A percentile compares a stretch with the other conserved stretches of the same genome.
phyloP scores from a whole-genome alignment of 2,113 vertebrate species.

The Serilophus lunatus region DNA sequence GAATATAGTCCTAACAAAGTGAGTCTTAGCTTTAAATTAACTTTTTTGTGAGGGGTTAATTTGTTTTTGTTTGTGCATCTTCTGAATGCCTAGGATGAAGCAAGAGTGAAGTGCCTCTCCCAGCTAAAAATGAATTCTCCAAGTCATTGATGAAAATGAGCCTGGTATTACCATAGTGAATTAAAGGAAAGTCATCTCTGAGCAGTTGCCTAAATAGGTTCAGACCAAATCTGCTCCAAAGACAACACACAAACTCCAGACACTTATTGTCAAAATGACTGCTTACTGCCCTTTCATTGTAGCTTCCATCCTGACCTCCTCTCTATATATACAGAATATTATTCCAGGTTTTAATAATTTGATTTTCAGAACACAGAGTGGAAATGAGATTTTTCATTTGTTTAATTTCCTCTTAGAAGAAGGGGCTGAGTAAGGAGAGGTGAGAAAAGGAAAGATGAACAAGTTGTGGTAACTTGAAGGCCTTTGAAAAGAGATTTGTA shows the following conservation, averaged over 20 bases:
- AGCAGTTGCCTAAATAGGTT: not conserved
- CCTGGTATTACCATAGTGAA: not conserved
- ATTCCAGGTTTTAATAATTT: not conserved
- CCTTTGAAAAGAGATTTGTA: not conserved
- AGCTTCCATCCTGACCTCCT: not conserved
- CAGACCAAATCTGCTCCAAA: not conserved
- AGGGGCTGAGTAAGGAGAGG: not conserved
- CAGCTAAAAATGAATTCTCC: not conserved
- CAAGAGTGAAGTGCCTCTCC: not conserved
- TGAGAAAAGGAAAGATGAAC: not conserved
- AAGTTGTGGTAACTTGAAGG: not conserved
- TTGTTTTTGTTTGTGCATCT: not conserved
- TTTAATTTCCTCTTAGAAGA: not conserved
- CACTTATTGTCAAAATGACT: not conserved
- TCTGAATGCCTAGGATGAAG: not conserved
- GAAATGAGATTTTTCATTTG: not conserved
- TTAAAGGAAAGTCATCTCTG: not conserved
- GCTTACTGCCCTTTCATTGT: not conserved
- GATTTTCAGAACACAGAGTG: not conserved
- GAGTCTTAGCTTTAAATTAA: not conserved
- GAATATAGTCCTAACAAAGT: not conserved
- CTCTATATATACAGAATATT: not conserved
- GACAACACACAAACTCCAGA: not conserved
- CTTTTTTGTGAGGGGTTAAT: not conserved
- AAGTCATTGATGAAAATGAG: not conserved